Conservation (phyloP, 2,888 invertebrate species). For the Gnatocerus cornutus region DNA sequence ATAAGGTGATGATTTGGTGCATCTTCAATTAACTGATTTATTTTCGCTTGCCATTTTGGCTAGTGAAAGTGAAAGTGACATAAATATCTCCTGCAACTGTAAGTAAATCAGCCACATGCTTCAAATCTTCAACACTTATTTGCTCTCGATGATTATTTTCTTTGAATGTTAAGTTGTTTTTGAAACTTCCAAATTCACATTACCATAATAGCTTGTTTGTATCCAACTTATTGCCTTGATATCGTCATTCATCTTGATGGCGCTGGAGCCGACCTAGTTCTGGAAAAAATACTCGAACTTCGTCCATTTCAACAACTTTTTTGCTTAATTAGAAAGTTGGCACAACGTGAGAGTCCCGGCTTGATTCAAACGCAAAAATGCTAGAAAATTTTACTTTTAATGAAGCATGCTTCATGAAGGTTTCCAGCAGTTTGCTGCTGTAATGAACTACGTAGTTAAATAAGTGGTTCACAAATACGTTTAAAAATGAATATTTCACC, state of each 20-base stretch:
- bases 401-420: no score
- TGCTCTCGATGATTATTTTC: background rate
- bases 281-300: slow-evolving; percentile 3
- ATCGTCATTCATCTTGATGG: slow-evolving; percentile 28
- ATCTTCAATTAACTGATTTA: slow-evolving; percentile 38
- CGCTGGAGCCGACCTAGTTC: slow-evolving; percentile 35
- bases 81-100: background rate
- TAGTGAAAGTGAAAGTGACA: slow-evolving; percentile 24
- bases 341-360: background rate
- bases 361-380: background rate
- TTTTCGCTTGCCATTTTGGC: slow-evolving; percentile 17
- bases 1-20: slow-evolving; percentile 25
- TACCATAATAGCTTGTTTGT: slow-evolving; percentile 30
- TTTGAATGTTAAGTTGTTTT: background rate
- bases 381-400: background rate
- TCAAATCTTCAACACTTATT: no score
- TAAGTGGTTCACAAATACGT: no score
- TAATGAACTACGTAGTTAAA: no score
- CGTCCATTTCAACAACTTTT: background rate
- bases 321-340: slow-evolving; percentile 12
- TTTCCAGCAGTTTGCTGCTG: no score
- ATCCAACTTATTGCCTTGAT: slow-evolving; percentile 25
- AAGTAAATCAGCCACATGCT: background rate
- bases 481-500: no score
- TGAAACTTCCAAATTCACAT: slow-evolving; percentile 20